phyloP scores from a whole-genome alignment of 2,113 vertebrate species.

The Pachycephala philippinensis region DNA sequence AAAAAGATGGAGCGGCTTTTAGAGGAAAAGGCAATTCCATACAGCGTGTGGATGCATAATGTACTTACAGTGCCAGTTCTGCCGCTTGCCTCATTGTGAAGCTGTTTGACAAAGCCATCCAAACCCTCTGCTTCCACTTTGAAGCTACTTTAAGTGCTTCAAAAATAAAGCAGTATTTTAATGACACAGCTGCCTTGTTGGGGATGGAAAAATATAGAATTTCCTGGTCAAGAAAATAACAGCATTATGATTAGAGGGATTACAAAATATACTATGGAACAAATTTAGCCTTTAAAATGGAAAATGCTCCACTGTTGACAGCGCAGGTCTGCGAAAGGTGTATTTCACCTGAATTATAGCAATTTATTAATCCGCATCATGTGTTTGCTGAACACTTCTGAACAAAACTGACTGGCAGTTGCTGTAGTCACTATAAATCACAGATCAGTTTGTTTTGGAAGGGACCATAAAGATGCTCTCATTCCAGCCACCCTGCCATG shows the following conservation, averaged over 20 bases:
- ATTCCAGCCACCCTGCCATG: not conserved
- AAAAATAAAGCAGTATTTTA: slow-evolving; percentile 29
- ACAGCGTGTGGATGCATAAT: not conserved
- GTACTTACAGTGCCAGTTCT: not conserved
- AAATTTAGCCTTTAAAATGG: not conserved
- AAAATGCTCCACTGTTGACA: not conserved
- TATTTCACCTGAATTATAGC: not conserved
- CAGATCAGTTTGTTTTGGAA: not conserved
- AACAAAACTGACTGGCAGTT: not conserved
- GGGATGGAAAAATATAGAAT: not conserved
- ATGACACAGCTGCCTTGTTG: not conserved
- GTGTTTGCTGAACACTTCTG: not conserved
- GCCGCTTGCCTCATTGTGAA: not conserved
- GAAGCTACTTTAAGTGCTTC: slow-evolving; percentile 11
- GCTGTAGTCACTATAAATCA: not conserved
- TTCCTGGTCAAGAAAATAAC: not conserved
- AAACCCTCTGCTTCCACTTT: slow-evolving; percentile 7
- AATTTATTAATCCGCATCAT: slow-evolving; percentile 2
- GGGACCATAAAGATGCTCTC: not conserved
- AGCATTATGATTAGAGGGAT: not conserved
- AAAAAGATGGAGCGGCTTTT: not conserved
- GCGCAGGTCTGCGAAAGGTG: not conserved
- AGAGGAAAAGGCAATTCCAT: not conserved
- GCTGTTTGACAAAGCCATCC: not conserved
- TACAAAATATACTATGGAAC: not conserved